phyloP scores from a whole-genome alignment of 2,888 invertebrate genomes.

The Polyommatus icarus region DNA sequence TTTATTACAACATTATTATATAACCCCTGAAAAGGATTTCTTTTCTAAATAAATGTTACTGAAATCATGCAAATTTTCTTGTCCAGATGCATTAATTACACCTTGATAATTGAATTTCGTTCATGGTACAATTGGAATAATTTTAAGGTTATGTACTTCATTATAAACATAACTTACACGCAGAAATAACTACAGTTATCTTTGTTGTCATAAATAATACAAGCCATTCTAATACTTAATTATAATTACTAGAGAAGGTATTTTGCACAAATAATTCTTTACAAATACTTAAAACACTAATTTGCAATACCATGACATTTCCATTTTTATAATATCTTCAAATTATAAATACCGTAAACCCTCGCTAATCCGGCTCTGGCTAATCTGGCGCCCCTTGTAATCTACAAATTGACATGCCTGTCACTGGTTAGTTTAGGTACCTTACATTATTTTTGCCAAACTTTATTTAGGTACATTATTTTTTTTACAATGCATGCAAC shows the following conservation, averaged over 20 bases:
- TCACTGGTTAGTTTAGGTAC: no score
- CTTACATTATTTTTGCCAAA: no score
- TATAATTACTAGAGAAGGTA: not conserved
- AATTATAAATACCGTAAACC: not conserved
- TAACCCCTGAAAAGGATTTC: slow-evolving; percentile 43
- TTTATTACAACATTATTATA: slow-evolving; percentile 54
- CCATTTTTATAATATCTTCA: not conserved
- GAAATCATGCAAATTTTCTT: not conserved
- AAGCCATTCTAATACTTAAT: not conserved
- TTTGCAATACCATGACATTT: not conserved
- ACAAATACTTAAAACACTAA: not conserved
- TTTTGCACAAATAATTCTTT: not conserved
- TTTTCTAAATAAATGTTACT: not conserved
- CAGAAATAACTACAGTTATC: not conserved
- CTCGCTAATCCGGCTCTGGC: no score
- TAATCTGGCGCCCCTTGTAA: no score
- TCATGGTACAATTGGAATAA: not conserved
- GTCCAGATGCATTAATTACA: not conserved
- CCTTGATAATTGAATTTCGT: not conserved
- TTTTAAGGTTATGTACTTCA: slow-evolving; percentile 28
- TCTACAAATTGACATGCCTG: no score
- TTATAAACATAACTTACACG: not conserved
- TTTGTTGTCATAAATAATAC: not conserved
- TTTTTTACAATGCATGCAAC: no score
- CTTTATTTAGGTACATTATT: no score